Evolutionary conservation across 2,888 invertebrate species (phyloP).

Genomic region (Prosapia bicincta): DNA sequence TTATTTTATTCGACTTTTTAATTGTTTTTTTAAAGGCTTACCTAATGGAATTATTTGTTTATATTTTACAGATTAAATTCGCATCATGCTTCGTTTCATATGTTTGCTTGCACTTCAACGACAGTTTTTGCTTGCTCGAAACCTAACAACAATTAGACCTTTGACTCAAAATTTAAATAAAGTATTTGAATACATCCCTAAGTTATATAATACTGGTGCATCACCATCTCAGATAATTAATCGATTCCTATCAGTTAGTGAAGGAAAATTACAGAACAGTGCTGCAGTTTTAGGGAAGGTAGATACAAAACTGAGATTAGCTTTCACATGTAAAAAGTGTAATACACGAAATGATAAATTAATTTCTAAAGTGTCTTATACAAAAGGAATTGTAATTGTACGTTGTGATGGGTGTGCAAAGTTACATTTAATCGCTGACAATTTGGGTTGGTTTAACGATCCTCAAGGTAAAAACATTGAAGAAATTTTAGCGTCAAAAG

Average conservation of each 20-base stretch:
- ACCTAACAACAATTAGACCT: not conserved
- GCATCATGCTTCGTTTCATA: not conserved
- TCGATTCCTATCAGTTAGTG: not conserved
- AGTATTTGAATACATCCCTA: not conserved
- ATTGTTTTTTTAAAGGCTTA: too few relatives aligned
- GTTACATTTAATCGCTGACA: conserved; percentile 94
- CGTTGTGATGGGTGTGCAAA: conserved; percentile 83
- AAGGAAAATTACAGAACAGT: not conserved
- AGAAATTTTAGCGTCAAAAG: conserved; percentile 81
- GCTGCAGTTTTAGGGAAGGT: conserved; percentile 44
- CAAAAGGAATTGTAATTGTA: conserved; percentile 88
- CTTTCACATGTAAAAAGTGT: conserved; percentile 90
- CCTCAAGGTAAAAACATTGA: conserved; percentile 80
- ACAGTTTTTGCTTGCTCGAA: not conserved
- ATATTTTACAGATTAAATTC: not conserved
- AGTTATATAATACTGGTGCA: not conserved
- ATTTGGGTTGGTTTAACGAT: conserved; percentile 91
- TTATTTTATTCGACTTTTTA: too few relatives aligned
- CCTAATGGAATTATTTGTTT: not conserved
- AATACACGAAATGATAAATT: conserved; percentile 68
- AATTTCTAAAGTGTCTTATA: conserved; percentile 82
- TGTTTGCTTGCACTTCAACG: not conserved
- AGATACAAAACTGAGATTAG: conserved; percentile 62
- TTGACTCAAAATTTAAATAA: not conserved
- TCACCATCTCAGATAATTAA: not conserved